phyloP scores from a whole-genome alignment of 2,797 vertebrate species.

The Sebastes taczanowskii region DNA sequence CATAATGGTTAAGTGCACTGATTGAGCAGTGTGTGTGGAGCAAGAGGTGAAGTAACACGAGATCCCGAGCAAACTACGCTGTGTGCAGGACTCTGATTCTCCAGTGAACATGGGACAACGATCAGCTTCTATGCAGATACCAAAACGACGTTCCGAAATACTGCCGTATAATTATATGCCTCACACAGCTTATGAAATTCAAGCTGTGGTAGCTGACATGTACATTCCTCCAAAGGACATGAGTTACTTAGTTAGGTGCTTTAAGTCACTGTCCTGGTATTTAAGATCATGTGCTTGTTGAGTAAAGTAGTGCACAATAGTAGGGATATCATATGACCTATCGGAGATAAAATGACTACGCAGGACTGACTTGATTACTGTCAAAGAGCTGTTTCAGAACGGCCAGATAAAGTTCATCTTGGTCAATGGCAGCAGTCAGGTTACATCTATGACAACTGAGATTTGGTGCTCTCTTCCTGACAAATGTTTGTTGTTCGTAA shows the following conservation, averaged over 20 bases:
- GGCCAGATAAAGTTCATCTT: conserved; percentile 40
- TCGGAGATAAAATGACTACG: conserved; percentile 64
- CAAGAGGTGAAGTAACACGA: conserved; percentile 72
- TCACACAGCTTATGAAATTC: conserved; percentile 33
- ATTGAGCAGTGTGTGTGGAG: conserved; percentile 65
- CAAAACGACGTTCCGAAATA: conserved; percentile 19
- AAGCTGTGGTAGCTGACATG: conserved; percentile 18
- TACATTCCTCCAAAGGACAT: conserved; percentile 33
- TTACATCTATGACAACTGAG: conserved; percentile 27
- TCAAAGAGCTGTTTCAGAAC: conserved; percentile 41
- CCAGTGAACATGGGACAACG: conserved; percentile 22
- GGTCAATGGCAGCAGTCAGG: conserved; percentile 26
- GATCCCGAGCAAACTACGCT: conserved; percentile 69
- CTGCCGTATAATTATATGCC: conserved; percentile 25
- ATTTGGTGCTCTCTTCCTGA: not conserved
- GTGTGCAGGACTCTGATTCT: conserved; percentile 63
- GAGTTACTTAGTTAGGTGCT: conserved; percentile 31
- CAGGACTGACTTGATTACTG: conserved; percentile 60
- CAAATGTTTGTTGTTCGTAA: not conserved
- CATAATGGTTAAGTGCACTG: conserved; percentile 68
- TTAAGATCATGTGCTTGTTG: conserved; percentile 52
- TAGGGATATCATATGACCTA: conserved; percentile 63
- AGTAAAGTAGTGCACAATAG: conserved; percentile 54
- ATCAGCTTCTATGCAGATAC: conserved; percentile 35
- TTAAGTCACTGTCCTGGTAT: conserved; percentile 53